Base-by-base conservation (phyloP, 37 sponge, comb jelly and placozoan genomes). In the Eunapius fragilis region DNA sequence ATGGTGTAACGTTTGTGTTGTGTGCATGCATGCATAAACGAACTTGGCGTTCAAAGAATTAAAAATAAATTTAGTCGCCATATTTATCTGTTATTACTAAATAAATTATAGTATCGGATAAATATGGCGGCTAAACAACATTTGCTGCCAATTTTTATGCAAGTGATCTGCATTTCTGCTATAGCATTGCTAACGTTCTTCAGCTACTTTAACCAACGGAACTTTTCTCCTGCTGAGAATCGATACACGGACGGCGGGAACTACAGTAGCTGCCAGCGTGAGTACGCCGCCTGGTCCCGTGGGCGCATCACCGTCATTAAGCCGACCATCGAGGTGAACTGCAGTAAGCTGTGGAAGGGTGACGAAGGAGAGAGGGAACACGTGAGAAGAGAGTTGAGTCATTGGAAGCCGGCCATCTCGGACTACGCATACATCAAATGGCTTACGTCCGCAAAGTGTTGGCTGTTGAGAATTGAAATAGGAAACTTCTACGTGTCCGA, bases 401-500 rank as follows among this genome's bases (percentile, higher is more conserved):
- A 10, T 14, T 77, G 78, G 78, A 77, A 37, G 38, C 36, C 36
- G 22, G 47, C 37, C 36, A 19, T 77, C 22, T 77, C 78, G 24
- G 78, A 77, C 78, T 37, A 77, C 78, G 26, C 58, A 19, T 58
- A 58, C 22, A 19, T 11, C 14, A 58, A 11, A 17, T 58, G 58
- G 58, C 58, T 58, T 12, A 58, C 22, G 22, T 58, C 58, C 1
- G 19, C 22, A 2, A 77, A 31, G 27, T 85, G 86, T 37, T 76
- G 50, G 22, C 37, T 25, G 2, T 69, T 85, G 13, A 37, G 28
- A 38, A 35, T 31, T 0, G 86, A 85, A 23, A 78, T 77, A 14
- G 67, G 31, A 27, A 85, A 70, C 34, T 85, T 85, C 79, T 85
- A 85, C 70, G 79, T 78, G 4, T 85, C 86, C 31, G n/a, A 67